Percentiles rank a stretch among this genome's conserved stretches.
phyloP scores from a whole-genome alignment of 1,140 invertebrate species.

The Platorchestia sp. region DNA sequence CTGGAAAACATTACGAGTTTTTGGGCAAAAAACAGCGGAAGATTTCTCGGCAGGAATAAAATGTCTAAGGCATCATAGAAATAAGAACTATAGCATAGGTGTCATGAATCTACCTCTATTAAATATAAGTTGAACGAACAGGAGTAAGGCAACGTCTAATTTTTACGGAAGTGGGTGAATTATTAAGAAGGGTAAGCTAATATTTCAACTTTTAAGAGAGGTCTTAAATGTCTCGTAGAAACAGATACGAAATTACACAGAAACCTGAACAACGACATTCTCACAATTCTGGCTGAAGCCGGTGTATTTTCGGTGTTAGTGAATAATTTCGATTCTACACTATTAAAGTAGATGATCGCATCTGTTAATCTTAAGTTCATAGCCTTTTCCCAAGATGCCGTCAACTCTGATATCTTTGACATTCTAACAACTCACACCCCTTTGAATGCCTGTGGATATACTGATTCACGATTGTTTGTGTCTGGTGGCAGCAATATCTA shows the following conservation, averaged over 20 bases:
- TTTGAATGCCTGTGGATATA: no score
- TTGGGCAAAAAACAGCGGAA: background rate
- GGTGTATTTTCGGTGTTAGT: background rate
- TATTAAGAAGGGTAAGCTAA: background rate
- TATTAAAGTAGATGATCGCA: no score
- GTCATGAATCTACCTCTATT: background rate
- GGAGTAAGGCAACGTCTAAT: background rate
- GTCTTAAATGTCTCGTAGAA: background rate
- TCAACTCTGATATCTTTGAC: no score
- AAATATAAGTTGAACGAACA: background rate
- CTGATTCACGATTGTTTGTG: no score
- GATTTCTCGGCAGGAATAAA: background rate
- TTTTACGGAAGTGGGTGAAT: background rate
- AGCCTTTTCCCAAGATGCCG: no score
- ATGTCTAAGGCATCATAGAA: background rate
- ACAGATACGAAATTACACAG: background rate
- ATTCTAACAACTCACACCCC: no score
- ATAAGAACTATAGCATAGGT: background rate
- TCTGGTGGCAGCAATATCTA: no score
- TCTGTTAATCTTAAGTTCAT: no score
- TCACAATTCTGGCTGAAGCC: background rate
- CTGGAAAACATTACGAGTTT: background rate
- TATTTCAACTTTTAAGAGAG: background rate
- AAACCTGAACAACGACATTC: background rate
- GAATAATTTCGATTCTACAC: no score